Percentiles rank a stretch among this genome's conserved stretches.
Conservation (phyloP, 2,113 vertebrate species). For the Hoplias malabaricus region DNA sequence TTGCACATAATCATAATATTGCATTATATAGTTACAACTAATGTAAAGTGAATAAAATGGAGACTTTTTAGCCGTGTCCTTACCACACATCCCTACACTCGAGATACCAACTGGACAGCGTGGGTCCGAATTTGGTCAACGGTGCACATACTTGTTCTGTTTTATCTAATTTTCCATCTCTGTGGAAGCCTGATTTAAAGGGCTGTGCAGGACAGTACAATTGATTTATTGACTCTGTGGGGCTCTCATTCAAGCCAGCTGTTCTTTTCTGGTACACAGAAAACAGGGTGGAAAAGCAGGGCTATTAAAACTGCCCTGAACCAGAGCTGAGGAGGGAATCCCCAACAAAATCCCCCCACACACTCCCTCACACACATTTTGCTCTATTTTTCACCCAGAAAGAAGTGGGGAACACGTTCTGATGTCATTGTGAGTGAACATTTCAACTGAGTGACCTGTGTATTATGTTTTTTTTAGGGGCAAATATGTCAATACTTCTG, state of each 20-base stretch:
- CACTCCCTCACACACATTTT: neutral
- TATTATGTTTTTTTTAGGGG: too few relatives aligned
- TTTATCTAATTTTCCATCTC: neutral
- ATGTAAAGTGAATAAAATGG: too few relatives aligned
- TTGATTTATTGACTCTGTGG: conserved; percentile 51
- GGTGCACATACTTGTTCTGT: neutral
- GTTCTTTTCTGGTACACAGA: conserved; percentile 13
- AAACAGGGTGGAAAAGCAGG: conserved; percentile 15
- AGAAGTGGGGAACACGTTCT: too few relatives aligned
- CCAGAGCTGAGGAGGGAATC: conserved; percentile 54
- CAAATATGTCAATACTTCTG: too few relatives aligned
- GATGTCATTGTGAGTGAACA: too few relatives aligned
- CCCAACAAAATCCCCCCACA: conserved; percentile 43
- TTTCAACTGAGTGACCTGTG: too few relatives aligned
- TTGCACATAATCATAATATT: too few relatives aligned
- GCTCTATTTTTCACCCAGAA: neutral
- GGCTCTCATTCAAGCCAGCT: conserved; percentile 37
- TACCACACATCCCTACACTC: too few relatives aligned
- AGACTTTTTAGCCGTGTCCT: too few relatives aligned
- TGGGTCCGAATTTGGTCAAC: neutral
- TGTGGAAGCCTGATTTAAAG: neutral
- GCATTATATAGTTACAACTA: too few relatives aligned
- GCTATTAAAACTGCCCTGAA: neutral
- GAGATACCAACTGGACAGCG: too few relatives aligned
- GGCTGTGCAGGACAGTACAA: neutral